Conservation (phyloP, 2,888 invertebrate species). For the Catonia carolina region DNA sequence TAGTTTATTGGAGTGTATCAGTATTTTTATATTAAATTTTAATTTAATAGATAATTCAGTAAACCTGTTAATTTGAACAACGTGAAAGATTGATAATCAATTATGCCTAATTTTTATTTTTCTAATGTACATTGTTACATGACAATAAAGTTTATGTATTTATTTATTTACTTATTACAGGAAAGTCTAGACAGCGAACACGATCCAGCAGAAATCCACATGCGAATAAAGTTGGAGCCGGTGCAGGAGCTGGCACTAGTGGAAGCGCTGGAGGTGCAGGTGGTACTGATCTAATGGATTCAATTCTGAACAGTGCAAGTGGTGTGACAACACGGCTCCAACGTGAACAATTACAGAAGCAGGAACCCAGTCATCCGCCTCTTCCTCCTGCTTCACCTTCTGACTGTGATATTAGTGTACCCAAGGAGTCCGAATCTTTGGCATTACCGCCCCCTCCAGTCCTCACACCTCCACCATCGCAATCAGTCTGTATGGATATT, state of each 20-base stretch:
- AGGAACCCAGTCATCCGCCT: slow-evolving; percentile 31
- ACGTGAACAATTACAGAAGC: slow-evolving; percentile 65
- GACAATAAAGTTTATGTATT: too few species aligned
- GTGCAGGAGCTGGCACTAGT: slow-evolving; percentile 34
- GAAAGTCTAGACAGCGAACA: slow-evolving; percentile 48
- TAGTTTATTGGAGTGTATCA: too few species aligned
- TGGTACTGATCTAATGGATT: slow-evolving; percentile 26
- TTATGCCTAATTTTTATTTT: too few species aligned
- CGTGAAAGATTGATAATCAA: too few species aligned
- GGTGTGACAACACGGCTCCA: slow-evolving; percentile 82
- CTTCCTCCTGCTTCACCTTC: background rate
- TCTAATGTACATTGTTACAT: too few species aligned
- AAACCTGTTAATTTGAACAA: too few species aligned
- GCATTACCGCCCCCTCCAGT: slow-evolving; percentile 29
- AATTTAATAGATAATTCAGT: too few species aligned
- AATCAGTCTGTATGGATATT: background rate
- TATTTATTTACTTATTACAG: too few species aligned
- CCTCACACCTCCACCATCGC: slow-evolving; percentile 33
- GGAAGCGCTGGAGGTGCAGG: slow-evolving; percentile 24
- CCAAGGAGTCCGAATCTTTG: slow-evolving; percentile 15
- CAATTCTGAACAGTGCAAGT: slow-evolving; percentile 47
- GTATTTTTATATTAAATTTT: too few species aligned
- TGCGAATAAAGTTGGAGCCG: slow-evolving; percentile 48
- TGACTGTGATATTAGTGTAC: slow-evolving; percentile 5
- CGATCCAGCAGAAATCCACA: slow-evolving; percentile 61